Base-by-base conservation (phyloP, 2,888 invertebrate genomes). In the Mesorhabditis sp. region DNA sequence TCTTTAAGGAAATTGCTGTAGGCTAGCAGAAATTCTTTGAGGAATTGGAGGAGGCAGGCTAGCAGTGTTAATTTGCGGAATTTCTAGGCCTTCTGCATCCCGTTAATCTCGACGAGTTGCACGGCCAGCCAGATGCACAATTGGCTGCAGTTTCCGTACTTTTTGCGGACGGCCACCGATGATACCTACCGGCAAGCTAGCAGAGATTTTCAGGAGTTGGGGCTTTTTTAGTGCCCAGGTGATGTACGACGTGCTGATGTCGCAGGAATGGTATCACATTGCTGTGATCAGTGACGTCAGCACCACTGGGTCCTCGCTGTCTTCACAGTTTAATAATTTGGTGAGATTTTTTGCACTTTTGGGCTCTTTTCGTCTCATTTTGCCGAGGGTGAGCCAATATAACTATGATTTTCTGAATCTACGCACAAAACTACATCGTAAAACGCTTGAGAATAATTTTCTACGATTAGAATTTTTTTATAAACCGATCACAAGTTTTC, bases 161-260 rank as follows among this genome's bases (percentile, higher is more conserved):
- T 50, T n/a, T 10, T n/a, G 58, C 1, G 58, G n/a, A 50, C 58
- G 58, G 58, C 58, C n/a, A 13, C 58, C n/a, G 58, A 50, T 50
- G 58, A 50, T 50, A 50, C n/a, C 10, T 50, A 50, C 2, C 7
- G 58, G 58, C n/a, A 13, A n/a, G n/a, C n/a, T 13, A 50, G 58
- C 7, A 13, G 7, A 13, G 2, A 50, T 13, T 2, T 28, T 28
- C 1, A 28, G 28, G 28, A 28, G 2, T 28, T 28, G 1, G 58
- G 7, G 58, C 1, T 2, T 50, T 13, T 50, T 10, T n/a, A 50
- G 58, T 13, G 58, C 58, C 58, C 58, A 50, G n/a, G 58, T 50
- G 58, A 50, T 50, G 58, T 50, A 50, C 58, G 58, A 50, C n/a
- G 58, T 50, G 58, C 58, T 50, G 58, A 50, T 50, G 58, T 50